These are phyloP conservation scores for Chlorocebus sabaeus DNA, from an alignment of 2,113 vertebrate genomes.

Conservation along the genomic window DNA sequence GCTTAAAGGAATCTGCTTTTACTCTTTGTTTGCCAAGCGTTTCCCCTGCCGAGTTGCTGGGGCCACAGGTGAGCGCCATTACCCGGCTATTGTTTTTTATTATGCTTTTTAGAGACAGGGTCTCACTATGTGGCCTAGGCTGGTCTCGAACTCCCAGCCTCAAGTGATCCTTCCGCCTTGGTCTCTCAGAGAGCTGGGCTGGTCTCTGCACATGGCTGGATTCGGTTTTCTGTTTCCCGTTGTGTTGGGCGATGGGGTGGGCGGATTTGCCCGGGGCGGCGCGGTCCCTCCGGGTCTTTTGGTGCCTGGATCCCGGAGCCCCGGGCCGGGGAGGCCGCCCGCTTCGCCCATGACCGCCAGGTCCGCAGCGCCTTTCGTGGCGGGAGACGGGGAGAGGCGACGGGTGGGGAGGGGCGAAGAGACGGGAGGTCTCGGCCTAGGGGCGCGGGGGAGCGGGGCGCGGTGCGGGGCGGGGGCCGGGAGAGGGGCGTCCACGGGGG, in stretches of 20 bases:
- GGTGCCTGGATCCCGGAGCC: too few species aligned
- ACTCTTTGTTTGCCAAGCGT: background rate
- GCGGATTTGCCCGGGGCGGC: too few species aligned
- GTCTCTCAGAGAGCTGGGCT: too few species aligned
- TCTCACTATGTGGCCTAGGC: background rate
- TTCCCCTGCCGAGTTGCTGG: background rate
- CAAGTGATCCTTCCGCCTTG: too few species aligned
- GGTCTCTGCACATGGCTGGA: too few species aligned
- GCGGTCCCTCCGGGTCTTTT: too few species aligned
- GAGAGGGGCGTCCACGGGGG: background rate
- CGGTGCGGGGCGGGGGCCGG: accelerated
- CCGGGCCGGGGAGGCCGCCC: too few species aligned
- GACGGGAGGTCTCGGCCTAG: background rate
- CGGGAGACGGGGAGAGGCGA: background rate
- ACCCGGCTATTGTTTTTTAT: too few species aligned
- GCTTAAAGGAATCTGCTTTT: background rate
- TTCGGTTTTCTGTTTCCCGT: too few species aligned
- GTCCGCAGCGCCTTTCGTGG: background rate
- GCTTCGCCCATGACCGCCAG: too few species aligned
- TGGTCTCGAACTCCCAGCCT: background rate
- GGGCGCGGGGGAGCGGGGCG: background rate
- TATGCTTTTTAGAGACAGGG: background rate
- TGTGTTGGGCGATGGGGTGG: too few species aligned
- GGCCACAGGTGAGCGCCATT: background rate
- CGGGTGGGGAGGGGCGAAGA: background rate